Conservation (phyloP, 2,888 invertebrate genomes). For the Diarsia dahlii region DNA sequence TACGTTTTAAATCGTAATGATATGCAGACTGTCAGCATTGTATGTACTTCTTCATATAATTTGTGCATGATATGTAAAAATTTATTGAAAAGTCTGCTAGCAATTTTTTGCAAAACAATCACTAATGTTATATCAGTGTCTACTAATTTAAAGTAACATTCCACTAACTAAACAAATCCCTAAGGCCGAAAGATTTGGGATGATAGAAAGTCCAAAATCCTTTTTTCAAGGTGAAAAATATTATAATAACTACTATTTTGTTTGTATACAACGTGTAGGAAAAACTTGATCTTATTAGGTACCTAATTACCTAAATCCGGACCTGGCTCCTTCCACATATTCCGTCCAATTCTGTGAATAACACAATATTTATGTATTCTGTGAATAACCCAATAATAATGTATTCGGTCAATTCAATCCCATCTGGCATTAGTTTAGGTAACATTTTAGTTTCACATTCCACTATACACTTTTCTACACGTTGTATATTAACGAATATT, state of each 20-base stretch:
- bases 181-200: conserved; percentile 62
- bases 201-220: conserved; percentile 61
- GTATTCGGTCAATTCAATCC: conserved; percentile 13
- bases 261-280: conserved; percentile 63
- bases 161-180: conserved; percentile 65
- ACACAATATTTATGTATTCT: background rate
- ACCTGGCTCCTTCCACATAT: too few species aligned
- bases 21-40: conserved; percentile 84
- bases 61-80: conserved; percentile 88
- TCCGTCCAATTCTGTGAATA: background rate
- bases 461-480: conserved; percentile 49
- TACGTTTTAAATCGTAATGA: conserved; percentile 78
- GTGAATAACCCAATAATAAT: background rate
- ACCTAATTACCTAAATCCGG: background rate
- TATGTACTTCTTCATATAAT: conserved; percentile 70
- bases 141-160: conserved; percentile 64
- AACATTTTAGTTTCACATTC: background rate
- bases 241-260: conserved; percentile 61
- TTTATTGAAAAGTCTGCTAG: conserved; percentile 68
- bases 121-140: conserved; percentile 66
- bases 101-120: conserved; percentile 66
- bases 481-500: conserved; percentile 63
- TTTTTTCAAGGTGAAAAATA: conserved; percentile 62
- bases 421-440: background rate
- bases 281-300: conserved; percentile 18